A percentile compares a stretch with the other conserved stretches of the same genome.
Evolutionary conservation across 2,113 vertebrate genomes (phyloP).

Genomic region (Pedionomus torquatus): DNA sequence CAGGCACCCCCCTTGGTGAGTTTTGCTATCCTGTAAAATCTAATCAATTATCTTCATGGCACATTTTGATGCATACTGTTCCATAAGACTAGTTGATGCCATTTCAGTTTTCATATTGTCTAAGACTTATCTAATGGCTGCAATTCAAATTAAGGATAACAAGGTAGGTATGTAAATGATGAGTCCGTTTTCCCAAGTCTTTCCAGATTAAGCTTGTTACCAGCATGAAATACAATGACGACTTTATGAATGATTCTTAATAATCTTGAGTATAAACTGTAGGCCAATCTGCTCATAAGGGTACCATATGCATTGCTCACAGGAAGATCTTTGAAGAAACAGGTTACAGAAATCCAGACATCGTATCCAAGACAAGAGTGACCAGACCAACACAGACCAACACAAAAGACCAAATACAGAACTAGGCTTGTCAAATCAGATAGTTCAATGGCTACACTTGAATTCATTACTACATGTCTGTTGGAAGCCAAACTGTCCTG

Average conservation of each 20-base stretch:
- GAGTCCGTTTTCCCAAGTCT: conserved; percentile 53
- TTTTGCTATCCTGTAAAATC: conserved; percentile 48
- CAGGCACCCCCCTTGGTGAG: not conserved
- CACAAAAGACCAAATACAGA: not conserved
- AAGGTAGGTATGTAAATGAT: conserved; percentile 52
- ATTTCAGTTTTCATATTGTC: conserved; percentile 35
- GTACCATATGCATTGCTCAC: not conserved
- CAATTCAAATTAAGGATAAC: conserved; percentile 64
- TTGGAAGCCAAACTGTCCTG: not conserved
- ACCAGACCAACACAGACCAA: not conserved
- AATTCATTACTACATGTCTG: not conserved
- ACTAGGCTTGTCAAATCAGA: not conserved
- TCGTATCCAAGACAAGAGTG: not conserved
- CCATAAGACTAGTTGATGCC: not conserved
- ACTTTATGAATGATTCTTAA: conserved; percentile 66
- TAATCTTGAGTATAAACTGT: conserved; percentile 58
- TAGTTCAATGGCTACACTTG: not conserved
- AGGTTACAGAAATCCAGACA: not conserved
- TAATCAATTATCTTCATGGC: conserved; percentile 30
- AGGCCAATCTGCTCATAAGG: not conserved
- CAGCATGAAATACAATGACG: conserved; percentile 61
- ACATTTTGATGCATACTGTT: conserved; percentile 44
- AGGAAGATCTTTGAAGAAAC: not conserved
- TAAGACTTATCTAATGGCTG: conserved; percentile 54
- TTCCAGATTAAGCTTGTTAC: conserved; percentile 61